Conservation (phyloP, 2,113 vertebrate species). For the Phalacrocorax pelagicus region DNA sequence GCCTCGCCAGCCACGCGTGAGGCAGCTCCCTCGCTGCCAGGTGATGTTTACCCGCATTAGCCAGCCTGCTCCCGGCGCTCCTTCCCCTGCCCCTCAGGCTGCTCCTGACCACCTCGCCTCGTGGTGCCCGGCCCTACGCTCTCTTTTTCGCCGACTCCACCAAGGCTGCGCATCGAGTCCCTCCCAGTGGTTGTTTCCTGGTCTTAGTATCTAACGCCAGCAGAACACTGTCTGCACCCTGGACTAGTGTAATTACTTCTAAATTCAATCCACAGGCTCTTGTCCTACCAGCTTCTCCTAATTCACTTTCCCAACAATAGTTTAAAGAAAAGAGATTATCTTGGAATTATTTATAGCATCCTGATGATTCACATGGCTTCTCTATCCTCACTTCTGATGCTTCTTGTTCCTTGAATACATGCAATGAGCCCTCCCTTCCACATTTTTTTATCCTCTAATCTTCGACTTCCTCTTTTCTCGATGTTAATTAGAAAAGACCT, state of each 20-base stretch:
- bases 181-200: background rate
- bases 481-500: background rate
- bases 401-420: background rate
- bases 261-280: background rate
- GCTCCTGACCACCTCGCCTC: accelerated
- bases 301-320: background rate
- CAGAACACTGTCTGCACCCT: background rate
- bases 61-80: background rate
- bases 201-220: background rate
- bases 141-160: background rate
- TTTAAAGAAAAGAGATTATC: background rate
- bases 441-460: background rate
- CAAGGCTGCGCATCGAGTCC: background rate
- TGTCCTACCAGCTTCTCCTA: background rate
- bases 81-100: background rate
- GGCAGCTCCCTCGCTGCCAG: background rate
- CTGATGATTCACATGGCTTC: background rate
- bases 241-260: background rate
- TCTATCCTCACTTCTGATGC: background rate
- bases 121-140: accelerated
- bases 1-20: accelerated
- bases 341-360: background rate
- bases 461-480: background rate
- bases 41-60: accelerated
- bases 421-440: background rate